Evolutionary conservation across 2,797 vertebrate species (phyloP), one percentile per base, ranked within the genome.

Genomic region (Sebastes itinus): DNA sequence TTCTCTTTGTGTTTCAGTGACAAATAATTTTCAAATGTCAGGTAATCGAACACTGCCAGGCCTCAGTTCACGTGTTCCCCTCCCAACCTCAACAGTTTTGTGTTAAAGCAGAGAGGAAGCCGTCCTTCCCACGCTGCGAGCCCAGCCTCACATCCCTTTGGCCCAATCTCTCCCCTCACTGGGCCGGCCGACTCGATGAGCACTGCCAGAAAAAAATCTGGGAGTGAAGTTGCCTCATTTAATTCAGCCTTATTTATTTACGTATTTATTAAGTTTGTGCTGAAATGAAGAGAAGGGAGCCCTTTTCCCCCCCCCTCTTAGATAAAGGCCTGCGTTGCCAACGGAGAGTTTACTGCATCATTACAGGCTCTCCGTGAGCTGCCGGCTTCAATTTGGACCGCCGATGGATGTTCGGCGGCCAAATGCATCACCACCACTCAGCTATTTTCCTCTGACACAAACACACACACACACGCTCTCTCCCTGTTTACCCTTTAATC

Each of bases 301-400:
- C 32, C 27, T 30, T n/a, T 52, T 18, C 16, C 1, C 22, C 1
- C 59, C 1, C 56, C 76, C 20, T 2, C 2, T 54, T 20, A 46
- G 69, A 77, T 84, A 61, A 77, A 56, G 33, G 68, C 60, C 56
- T 46, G 42, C 75, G 70, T 78, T 83, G 78, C 82, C 81, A 25
- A 38, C 68, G 68, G 72, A 83, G 75, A 77, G 62, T 87, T 90
- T 77, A 71, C 83, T 22, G 76, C 84, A 66, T 88, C 83, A 49
- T 86, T 86, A 87, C 30, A 54, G 67, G 63, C 63, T 10, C 87
- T 79, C 78, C 70, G 59, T 67, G 80, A 78, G 79, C 85, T 84
- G 77, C 83, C 54, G 25, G 75, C 68, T 88, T 89, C 69, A 78
- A 69, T 92, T 91, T 87, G 83, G 78, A 66, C 18, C 1, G 9